Evolutionary conservation across 2,797 vertebrate genomes (phyloP), one percentile per base, ranked within the genome.

Genomic region (Phylloscopus collybita): DNA sequence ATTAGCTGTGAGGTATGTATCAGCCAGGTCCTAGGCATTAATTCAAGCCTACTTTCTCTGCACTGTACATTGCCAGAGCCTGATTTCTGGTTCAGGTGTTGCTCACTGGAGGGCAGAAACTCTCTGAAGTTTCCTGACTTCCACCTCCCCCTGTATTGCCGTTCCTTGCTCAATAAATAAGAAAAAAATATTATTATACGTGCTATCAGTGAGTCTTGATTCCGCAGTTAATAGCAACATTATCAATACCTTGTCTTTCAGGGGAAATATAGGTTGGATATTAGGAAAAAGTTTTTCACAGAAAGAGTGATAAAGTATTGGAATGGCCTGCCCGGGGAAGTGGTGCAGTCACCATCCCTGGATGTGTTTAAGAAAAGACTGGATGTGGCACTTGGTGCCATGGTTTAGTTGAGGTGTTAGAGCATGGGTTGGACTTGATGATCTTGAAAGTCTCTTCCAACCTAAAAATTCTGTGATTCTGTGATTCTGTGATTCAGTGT

Each of bases 1-100:
- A 97, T 98, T 97, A 98, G 97, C 96, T 65, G 83, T 96, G 96
- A 98, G 97, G 95, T 97, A 97, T 97, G 97, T 86, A 93, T 94
- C 96, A 94, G 86, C 86, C 97, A 95, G 96, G 95, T 93, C 95
- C 92, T 82, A 80, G 92, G 95, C 94, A 96, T 97, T 97, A 96
- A 96, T 96, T 97, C 97, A 96, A 92, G 95, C 85, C 32, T 80
- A 61, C 78, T 97, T 96, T 91, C 86, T 71, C 57, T 75, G 79
- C 11, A 1, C 95, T 79, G 61, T 19, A 34, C 74, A 32, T 88
- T 54, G 47, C 88, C 70, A 73, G 64, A 95, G 86, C 72, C 80
- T 40, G 90, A 78, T 92, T 94, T 92, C 94, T 54, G n/a, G 74
- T 79, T 92, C 87, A 71, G 64, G 72, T 93, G 82, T 93, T 92